phyloP scores from a whole-genome alignment of 2,797 vertebrate genomes.

The Rhodeus uyekii region DNA sequence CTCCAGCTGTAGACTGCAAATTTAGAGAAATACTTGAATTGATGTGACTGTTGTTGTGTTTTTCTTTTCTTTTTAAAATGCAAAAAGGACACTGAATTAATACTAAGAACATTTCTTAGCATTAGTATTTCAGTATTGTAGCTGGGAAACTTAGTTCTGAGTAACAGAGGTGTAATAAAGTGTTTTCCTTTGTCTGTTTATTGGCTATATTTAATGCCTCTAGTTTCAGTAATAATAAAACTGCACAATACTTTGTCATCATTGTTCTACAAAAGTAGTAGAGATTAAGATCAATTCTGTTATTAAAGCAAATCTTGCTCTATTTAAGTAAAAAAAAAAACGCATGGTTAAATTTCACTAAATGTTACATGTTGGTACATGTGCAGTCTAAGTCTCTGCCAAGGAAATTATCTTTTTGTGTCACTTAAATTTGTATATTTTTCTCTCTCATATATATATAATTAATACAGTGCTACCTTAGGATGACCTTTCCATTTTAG shows the following conservation, averaged over 20 bases:
- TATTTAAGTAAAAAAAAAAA: background rate
- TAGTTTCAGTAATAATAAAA: background rate
- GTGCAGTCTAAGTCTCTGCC: background rate
- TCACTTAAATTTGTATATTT: too few relatives aligned
- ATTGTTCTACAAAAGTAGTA: background rate
- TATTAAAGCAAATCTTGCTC: background rate
- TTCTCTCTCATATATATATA: background rate
- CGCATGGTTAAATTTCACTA: background rate
- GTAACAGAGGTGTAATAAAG: conserved; percentile 34
- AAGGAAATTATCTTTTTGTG: background rate
- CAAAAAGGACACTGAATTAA: background rate
- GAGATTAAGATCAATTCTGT: background rate
- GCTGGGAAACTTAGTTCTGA: background rate
- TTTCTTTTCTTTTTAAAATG: too few relatives aligned
- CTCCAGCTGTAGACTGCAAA: background rate
- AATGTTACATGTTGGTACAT: background rate
- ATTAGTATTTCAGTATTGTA: background rate
- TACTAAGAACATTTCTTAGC: background rate
- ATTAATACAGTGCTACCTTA: background rate
- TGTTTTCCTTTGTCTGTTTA: conserved; percentile 18
- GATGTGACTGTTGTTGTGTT: background rate
- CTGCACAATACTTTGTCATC: background rate
- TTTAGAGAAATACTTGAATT: conserved; percentile 14
- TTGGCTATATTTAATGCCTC: background rate
- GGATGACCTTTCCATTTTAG: background rate